These are phyloP conservation scores for Blastomussa wellsi DNA, from an alignment of 92 coral and sea anemone genomes.

Conservation along the genomic window DNA sequence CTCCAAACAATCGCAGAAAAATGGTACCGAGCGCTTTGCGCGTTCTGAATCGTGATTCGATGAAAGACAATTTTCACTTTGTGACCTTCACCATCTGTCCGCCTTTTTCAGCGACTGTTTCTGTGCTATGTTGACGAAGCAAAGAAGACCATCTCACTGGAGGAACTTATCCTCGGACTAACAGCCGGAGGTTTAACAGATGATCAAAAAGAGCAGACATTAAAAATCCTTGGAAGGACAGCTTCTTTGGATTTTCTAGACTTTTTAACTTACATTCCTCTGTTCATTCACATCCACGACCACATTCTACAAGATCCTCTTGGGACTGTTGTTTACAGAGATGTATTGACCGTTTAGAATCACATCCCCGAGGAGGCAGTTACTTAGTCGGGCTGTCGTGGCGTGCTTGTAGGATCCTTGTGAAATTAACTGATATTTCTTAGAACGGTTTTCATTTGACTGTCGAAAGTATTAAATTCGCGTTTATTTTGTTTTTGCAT, in stretches of 20 bases:
- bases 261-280: conserved; percentile 88
- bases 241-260: conserved; percentile 88
- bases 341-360: conserved; percentile 23
- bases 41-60: neutral
- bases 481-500: too few species aligned
- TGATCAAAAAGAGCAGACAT: conserved; percentile 61
- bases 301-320: conserved; percentile 70
- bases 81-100: too few species aligned
- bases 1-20: neutral
- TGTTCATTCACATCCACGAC: conserved; percentile 84
- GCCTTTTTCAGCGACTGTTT: conserved; percentile 78
- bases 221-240: conserved; percentile 73
- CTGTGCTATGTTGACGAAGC: conserved; percentile 90
- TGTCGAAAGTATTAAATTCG: too few species aligned
- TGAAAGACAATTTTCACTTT: neutral
- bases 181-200: conserved; percentile 83
- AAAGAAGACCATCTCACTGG: conserved; percentile 85
- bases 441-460: too few species aligned
- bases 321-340: conserved; percentile 38
- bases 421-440: too few species aligned
- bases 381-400: neutral
- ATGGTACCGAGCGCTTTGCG: neutral
- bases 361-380: neutral
- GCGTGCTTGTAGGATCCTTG: neutral
- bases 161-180: conserved; percentile 79